Evolutionary conservation across 1,140 invertebrate genomes (phyloP), one percentile per base, ranked within the genome.

Genomic region (Zaprionus camerounensis): DNA sequence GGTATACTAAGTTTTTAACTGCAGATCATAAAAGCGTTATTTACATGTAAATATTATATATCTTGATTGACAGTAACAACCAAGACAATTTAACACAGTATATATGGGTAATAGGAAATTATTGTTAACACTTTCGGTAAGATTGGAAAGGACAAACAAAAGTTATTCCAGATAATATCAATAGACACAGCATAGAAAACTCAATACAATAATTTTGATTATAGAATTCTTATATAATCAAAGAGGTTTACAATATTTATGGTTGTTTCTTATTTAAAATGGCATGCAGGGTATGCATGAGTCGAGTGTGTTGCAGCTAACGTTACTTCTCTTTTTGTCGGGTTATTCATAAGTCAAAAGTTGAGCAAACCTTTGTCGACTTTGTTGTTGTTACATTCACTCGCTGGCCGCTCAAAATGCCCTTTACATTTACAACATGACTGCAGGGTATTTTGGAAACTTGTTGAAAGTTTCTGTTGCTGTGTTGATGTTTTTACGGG

Each of bases 401-500:
- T 68, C 62, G 26, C 53, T 68, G 26, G 36, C 22, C 65, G 55
- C 63, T 46, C 51, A 80, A 71, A 87, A 87, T 83, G 84, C 83
- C 83, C 83, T 87, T 83, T 87, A 55, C 44, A 62, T 69, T 71
- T 64, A 41, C 24, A 6, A 66, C 24, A 63, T 77, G 53, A 36
- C 82, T 87, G 67, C 80, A 86, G 83, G 83, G 83, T 86, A 87
- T 88, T 63, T 36, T n/a, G 31, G 11, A 70, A 67, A 56, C 49
- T 62, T 36, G 71, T 57, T 61, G 24, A 73, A 68, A 55, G 36
- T 68, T 66, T 31, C 12, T 55, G 17, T 57, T 64, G 28, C 31
- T 73, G 61, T 57, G 26, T 15, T 72, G 64, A 51, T 53, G 38
- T 15, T 41, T 0, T 44, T 44, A 7, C 38, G 2, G n/a, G 15